phyloP scores from a whole-genome alignment of 2,797 vertebrate genomes.

The Buphagus erythrorhynchus region DNA sequence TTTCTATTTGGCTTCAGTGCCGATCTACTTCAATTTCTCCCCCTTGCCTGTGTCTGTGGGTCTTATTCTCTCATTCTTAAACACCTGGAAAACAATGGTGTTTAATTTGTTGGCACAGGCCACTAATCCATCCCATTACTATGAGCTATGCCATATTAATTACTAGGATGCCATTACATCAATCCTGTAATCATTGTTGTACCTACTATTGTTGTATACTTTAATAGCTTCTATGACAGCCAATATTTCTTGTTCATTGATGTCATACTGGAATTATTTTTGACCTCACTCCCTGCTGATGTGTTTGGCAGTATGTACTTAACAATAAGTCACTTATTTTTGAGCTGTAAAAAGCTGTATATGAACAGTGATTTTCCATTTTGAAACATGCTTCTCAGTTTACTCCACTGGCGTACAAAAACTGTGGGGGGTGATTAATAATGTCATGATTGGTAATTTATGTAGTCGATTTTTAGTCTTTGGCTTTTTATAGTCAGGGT shows the following conservation, averaged over 20 bases:
- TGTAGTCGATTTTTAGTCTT: fast-evolving
- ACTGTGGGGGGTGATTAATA: neutral
- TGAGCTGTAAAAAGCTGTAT: neutral
- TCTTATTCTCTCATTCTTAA: neutral
- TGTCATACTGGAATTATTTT: neutral
- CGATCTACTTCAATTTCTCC: neutral
- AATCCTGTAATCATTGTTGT: neutral
- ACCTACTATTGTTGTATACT: neutral
- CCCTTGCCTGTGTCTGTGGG: neutral
- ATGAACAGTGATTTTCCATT: neutral
- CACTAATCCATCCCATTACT: neutral
- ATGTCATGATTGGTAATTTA: neutral
- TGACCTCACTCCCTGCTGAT: neutral
- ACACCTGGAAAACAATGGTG: neutral
- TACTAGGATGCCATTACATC: neutral
- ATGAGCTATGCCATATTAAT: neutral
- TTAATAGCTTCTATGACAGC: neutral
- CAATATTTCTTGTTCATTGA: neutral
- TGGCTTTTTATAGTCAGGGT: neutral
- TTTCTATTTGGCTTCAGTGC: neutral
- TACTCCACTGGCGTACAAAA: neutral
- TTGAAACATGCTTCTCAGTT: neutral
- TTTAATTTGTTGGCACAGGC: neutral
- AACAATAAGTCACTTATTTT: neutral
- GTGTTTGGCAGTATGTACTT: neutral